Percentiles rank a stretch among this genome's conserved stretches.
Evolutionary conservation across 1,140 invertebrate species (phyloP).

Genomic region (Vanessa atalanta): DNA sequence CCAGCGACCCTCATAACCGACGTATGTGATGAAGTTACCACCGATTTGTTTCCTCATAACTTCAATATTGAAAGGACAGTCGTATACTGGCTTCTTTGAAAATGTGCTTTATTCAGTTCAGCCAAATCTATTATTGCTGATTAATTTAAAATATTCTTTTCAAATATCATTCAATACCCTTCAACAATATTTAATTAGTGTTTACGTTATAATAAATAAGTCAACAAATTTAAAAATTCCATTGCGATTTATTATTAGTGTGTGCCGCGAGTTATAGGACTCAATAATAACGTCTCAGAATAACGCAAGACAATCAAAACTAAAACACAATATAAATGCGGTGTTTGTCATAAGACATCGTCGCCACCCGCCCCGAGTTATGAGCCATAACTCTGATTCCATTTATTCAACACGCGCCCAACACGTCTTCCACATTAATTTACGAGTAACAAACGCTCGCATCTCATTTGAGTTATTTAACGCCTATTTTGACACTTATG

Average conservation of each 20-base stretch:
- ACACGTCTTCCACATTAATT: conserved; percentile 72
- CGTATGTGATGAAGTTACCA: conserved; percentile 31
- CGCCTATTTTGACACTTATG: conserved; percentile 72
- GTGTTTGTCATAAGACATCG: conserved; percentile 56
- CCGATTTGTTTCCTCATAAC: conserved; percentile 22
- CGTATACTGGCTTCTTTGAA: background rate
- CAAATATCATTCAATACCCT: background rate
- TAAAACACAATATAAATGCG: conserved; percentile 55
- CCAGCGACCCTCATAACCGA: conserved; percentile 63
- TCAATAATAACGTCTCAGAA: conserved; percentile 28
- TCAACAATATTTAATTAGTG: too few species aligned
- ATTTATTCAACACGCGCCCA: conserved; percentile 64
- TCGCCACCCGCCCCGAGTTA: conserved; percentile 61
- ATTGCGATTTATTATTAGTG: background rate
- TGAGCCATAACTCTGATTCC: conserved; percentile 76
- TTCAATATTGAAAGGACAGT: conserved; percentile 10
- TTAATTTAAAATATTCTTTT: background rate
- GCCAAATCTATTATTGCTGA: background rate
- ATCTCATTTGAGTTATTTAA: conserved; percentile 71
- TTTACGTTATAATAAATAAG: too few species aligned
- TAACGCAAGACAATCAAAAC: conserved; percentile 41
- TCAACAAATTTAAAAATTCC: background rate
- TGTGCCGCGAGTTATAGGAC: conserved; percentile 3
- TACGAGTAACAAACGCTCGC: conserved; percentile 69
- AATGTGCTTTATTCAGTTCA: background rate